phyloP scores from a whole-genome alignment of 2,888 invertebrate genomes.

The Microdon myrmicae region DNA sequence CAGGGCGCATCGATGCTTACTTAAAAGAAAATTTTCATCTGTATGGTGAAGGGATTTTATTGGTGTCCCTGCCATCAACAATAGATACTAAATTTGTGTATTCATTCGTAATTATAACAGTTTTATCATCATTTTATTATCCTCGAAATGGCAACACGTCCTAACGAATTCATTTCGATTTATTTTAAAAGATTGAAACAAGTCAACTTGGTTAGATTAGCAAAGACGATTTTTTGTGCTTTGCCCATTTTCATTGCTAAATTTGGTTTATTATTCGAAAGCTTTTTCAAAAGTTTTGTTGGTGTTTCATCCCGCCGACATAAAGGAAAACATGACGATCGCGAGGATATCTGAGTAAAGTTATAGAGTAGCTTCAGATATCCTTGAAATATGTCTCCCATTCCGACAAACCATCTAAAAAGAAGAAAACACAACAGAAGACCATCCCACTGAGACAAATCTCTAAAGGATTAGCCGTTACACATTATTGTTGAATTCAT shows the following conservation, averaged over 20 bases:
- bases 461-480: slow-evolving; percentile 40
- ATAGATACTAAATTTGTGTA: slow-evolving; percentile 27
- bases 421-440: background rate
- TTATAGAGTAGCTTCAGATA: too few relatives aligned
- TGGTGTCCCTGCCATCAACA: slow-evolving; percentile 19
- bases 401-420: background rate
- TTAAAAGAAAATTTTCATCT: slow-evolving; percentile 37
- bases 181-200: too few relatives aligned
- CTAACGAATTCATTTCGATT: too few relatives aligned
- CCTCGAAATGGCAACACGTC: too few relatives aligned
- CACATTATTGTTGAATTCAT: slow-evolving; percentile 38
- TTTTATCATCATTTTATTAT: slow-evolving; percentile 26
- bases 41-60: slow-evolving; percentile 33
- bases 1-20: slow-evolving; percentile 8
- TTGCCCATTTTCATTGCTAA: too few relatives aligned
- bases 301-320: too few relatives aligned
- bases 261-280: too few relatives aligned
- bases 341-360: too few relatives aligned
- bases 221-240: too few relatives aligned
- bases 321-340: too few relatives aligned
- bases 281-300: too few relatives aligned
- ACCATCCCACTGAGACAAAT: slow-evolving; percentile 36
- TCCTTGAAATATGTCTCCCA: background rate
- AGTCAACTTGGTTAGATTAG: too few relatives aligned
- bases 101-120: slow-evolving; percentile 44